phyloP scores from a whole-genome alignment of 2,888 invertebrate species.

The Cheilosia urbana region DNA sequence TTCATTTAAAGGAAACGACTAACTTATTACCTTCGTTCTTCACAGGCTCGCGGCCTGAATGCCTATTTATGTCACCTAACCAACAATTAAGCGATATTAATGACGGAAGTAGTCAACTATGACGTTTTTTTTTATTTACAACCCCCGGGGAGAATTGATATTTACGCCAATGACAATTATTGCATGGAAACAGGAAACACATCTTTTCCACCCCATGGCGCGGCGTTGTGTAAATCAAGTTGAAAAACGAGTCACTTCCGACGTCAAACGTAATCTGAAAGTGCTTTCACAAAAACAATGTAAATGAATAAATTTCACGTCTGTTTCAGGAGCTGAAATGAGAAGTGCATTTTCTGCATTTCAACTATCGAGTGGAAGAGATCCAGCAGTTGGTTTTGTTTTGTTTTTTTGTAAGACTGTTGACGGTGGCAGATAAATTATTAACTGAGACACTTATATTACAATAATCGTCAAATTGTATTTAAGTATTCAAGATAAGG shows the following conservation, averaged over 20 bases:
- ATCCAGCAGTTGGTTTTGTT: not conserved
- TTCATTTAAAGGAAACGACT: conserved; percentile 3
- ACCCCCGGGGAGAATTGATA: not conserved
- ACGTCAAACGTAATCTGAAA: conserved; percentile 47
- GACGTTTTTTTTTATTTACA: conserved; percentile 13
- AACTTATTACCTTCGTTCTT: conserved; percentile 20
- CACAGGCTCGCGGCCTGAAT: not conserved
- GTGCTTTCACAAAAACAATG: conserved; percentile 12
- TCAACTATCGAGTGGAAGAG: conserved; percentile 22
- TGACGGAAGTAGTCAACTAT: conserved; percentile 59
- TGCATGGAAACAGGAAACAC: not conserved
- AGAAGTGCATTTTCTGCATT: conserved; percentile 5
- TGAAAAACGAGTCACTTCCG: conserved; percentile 65
- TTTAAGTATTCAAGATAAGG: too few relatives aligned
- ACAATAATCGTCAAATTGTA: too few relatives aligned
- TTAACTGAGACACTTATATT: too few relatives aligned
- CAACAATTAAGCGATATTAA: conserved; percentile 50
- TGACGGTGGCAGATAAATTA: too few relatives aligned
- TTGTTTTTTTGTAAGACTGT: too few relatives aligned
- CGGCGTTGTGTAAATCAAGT: conserved; percentile 55
- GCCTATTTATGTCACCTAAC: conserved; percentile 60
- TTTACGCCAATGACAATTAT: conserved; percentile 25
- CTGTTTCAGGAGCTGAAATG: not conserved
- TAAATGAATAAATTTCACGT: conserved; percentile 19
- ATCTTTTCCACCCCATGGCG: not conserved